Evolutionary conservation across 2,113 vertebrate genomes (phyloP), one percentile per base, ranked within the genome.

Genomic region (Lichenostomus cassidix): DNA sequence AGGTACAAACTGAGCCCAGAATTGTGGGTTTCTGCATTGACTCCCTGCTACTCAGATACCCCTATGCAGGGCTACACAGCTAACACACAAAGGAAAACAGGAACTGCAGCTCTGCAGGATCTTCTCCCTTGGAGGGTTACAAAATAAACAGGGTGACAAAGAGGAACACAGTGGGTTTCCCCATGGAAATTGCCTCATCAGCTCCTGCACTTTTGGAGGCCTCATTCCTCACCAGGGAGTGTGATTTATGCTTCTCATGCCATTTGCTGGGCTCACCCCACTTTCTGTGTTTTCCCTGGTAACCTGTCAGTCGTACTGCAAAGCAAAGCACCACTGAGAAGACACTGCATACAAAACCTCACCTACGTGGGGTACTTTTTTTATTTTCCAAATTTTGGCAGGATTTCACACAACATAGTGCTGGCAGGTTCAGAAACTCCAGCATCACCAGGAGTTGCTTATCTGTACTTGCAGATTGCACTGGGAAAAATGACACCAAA

Each of bases 61-160:
- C 29, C 83, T 39, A 24, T 18, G 49, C 21, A 3, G 1, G 0
- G n/a, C 46, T 87, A 9, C 39, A 76, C 44, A 55, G 67, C 70
- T 29, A 74, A 70, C 11, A 91, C 29, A 86, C 59, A 85, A 91
- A 79, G 28, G 44, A 91, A 87, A 91, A 77, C 58, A 78, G 9
- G 2, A 77, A 64, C 46, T 65, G 39, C 58, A 91, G 74, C 77
- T 91, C 77, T 84, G 69, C 77, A 75, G 62, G 69, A 78, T 50
- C 63, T 58, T 84, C 83, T 80, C 68, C 58, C 87, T 62, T 65
- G 87, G 25, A 87, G 46, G 31, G 53, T 33, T 91, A 20, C 23
- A 87, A 95, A 94, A 63, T 55, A 91, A 94, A 87, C 58, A 80
- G 33, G 68, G 63, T 62, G 63, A 76, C 62, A 91, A 75, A 94